phyloP scores from a whole-genome alignment of 1,140 invertebrate species.

The Trypoxylus dichotomus region DNA sequence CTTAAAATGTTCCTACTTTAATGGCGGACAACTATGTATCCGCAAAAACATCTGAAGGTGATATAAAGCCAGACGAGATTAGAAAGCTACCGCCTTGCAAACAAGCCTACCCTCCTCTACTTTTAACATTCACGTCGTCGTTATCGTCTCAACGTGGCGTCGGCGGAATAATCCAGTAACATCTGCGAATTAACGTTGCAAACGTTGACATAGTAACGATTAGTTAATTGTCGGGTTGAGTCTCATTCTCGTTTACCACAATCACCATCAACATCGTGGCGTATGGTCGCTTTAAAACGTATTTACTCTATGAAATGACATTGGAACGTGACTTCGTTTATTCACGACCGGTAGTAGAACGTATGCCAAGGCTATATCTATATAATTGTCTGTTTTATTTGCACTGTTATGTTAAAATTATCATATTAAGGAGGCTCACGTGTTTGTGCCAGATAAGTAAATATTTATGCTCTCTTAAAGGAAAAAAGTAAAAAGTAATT shows the following conservation, averaged over 20 bases:
- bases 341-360: background rate
- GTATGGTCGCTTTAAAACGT: background rate
- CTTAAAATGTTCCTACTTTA: too few species aligned
- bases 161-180: background rate
- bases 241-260: background rate
- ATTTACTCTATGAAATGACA: background rate
- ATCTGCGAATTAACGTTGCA: background rate
- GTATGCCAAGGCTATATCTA: background rate
- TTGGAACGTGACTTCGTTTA: slow-evolving; percentile 13
- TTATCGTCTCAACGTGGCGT: background rate
- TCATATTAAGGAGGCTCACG: background rate
- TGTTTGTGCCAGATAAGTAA: background rate
- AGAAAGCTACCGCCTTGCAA: background rate
- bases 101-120: background rate
- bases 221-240: background rate
- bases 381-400: background rate
- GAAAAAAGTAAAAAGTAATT: too few species aligned
- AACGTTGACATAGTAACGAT: background rate
- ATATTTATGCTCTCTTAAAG: background rate
- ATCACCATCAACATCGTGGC: background rate
- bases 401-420: background rate
- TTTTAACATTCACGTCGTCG: background rate
- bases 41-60: background rate
- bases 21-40: background rate
- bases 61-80: background rate